Conservation (phyloP, 23 tunicate species). For the Ciona savignyi region DNA sequence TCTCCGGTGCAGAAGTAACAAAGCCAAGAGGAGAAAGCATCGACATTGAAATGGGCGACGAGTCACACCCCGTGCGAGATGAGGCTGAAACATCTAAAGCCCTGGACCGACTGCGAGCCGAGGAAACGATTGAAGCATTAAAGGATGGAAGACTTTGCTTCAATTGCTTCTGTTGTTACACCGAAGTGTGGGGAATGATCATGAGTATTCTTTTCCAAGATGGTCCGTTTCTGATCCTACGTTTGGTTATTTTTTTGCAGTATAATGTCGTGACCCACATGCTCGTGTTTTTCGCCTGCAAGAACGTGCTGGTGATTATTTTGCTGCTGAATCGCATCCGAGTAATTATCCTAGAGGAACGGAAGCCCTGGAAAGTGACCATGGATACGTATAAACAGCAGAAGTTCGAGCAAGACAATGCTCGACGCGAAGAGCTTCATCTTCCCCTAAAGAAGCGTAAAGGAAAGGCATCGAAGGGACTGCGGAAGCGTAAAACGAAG, state of each 20-base stretch:
- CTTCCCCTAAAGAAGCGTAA: constrained; percentile 25
- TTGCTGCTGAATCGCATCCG: constrained; percentile 62
- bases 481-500: too few relatives aligned
- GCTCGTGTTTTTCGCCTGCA: constrained; percentile 68
- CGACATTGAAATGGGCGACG: too few relatives aligned
- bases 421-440: constrained; percentile 7
- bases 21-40: too few relatives aligned
- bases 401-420: constrained; percentile 7
- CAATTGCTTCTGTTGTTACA: constrained; percentile 62
- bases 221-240: constrained; percentile 67
- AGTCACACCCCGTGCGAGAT: too few relatives aligned
- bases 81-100: too few relatives aligned
- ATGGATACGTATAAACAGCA: constrained; percentile 36
- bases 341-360: constrained; percentile 43
- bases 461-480: too few relatives aligned
- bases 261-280: constrained; percentile 74
- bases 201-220: constrained; percentile 70
- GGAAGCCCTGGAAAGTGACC: constrained; percentile 22
- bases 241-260: constrained; percentile 56
- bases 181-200: constrained; percentile 75
- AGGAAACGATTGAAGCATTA: too few relatives aligned
- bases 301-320: constrained; percentile 63
- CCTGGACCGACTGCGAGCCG: too few relatives aligned
- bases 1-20: too few relatives aligned
- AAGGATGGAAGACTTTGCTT: too few relatives aligned